Conservation (phyloP, 2,797 vertebrate species). For the Dipus sagitta region DNA sequence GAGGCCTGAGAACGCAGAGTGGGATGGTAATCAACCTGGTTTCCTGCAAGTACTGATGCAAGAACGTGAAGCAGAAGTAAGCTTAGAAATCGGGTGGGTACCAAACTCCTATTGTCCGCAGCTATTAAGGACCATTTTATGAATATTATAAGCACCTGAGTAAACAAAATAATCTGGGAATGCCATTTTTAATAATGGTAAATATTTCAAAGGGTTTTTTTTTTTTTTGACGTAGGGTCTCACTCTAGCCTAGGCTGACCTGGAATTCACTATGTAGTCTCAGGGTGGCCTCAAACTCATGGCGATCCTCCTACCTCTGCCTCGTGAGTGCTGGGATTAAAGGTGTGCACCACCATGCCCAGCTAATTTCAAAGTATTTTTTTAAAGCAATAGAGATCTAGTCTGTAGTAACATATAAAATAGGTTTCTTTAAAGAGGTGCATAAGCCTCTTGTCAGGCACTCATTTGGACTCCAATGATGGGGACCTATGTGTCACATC, state of each 20-base stretch:
- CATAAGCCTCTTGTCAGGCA: fast-evolving
- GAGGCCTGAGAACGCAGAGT: fast-evolving
- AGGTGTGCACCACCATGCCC: too few relatives aligned
- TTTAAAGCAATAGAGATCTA: neutral
- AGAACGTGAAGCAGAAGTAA: neutral
- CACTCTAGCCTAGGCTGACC: too few relatives aligned
- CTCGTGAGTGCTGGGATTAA: too few relatives aligned
- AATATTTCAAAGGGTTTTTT: neutral
- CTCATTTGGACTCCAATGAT: neutral
- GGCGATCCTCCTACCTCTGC: too few relatives aligned
- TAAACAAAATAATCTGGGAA: neutral
- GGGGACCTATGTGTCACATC: fast-evolving
- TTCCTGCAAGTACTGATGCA: fast-evolving
- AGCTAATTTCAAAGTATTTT: too few relatives aligned
- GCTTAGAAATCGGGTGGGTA: too few relatives aligned
- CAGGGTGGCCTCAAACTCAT: too few relatives aligned
- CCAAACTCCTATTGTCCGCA: neutral
- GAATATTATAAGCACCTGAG: neutral
- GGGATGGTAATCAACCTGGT: too few relatives aligned
- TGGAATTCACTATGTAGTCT: too few relatives aligned
- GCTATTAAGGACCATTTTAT: too few relatives aligned
- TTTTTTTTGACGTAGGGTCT: neutral
- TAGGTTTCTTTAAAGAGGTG: neutral
- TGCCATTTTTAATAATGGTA: neutral
- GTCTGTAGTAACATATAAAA: neutral